Evolutionary conservation across 2,797 vertebrate genomes (phyloP), one percentile per base, ranked within the genome.

Genomic region (Orestias chungarensis): DNA sequence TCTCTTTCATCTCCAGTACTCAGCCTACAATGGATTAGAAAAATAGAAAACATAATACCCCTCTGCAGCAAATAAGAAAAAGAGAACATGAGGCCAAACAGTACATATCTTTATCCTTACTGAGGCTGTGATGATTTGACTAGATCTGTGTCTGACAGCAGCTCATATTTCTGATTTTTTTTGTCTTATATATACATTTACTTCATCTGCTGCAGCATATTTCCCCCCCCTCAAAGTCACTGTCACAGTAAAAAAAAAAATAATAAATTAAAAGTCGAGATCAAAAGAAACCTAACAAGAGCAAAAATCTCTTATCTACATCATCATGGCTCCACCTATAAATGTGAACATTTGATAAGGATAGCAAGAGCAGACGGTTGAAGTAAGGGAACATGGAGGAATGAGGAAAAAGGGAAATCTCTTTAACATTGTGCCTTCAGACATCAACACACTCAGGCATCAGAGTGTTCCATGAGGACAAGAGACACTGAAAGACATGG

Each of bases 221-320:
- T 84, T 87, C 87, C 87, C 76, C 76, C 84, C 88, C 82, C 86
- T 91, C 88, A 92, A 84, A 89, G 79, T 87, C 90, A 89, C 87
- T 88, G 91, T 89, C 87, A 91, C 89, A 85, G 84, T 92, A 83
- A 1, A 40, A 62, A 61, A 55, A 55, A 55, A 29, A 55, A n/a
- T n/a, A n/a, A n/a, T n/a, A n/a, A n/a, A 46, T 10, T 92, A 82
- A 89, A 92, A 90, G 89, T 15, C 69, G 80, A 87, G 89, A 91
- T 91, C 70, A 91, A 90, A 91, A 87, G 82, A 91, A 91, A 89
- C 86, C 82, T 87, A 88, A 88, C 84, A 81, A 91, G 90, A 92
- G 90, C 89, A 92, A 85, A 86, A 90, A 84, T 92, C 80, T 92
- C 89, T 91, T 91, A 90, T 93, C 89, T 93, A 90, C 88, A 92